Percentiles rank a stretch among this genome's conserved stretches.
phyloP scores from a whole-genome alignment of 2,888 invertebrate genomes.

The Leptopilina drosophilae region DNA sequence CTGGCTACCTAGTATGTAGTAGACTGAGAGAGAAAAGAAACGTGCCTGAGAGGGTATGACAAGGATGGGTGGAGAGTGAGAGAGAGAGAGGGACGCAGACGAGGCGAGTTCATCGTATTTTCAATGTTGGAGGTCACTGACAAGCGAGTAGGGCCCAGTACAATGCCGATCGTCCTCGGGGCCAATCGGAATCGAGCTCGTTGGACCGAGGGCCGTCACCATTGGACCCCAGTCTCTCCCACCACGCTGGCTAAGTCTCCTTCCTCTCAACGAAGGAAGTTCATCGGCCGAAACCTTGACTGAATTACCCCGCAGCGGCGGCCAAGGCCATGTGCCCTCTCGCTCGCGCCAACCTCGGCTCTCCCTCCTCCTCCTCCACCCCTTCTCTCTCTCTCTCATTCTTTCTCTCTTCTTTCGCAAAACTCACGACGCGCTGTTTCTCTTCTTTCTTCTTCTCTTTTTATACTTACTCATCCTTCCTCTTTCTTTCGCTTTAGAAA shows the following conservation, averaged over 20 bases:
- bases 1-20: conserved; percentile 79
- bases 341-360: conserved; percentile 63
- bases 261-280: conserved; percentile 78
- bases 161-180: conserved; percentile 76
- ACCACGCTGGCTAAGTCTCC: conserved; percentile 63
- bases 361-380: conserved; percentile 52
- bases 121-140: conserved; percentile 91
- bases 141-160: conserved; percentile 78
- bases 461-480: conserved; percentile 4
- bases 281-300: conserved; percentile 92
- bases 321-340: conserved; percentile 82
- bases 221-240: conserved; percentile 61
- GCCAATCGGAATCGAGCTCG: conserved; percentile 61
- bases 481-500: conserved; percentile 29
- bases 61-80: conserved; percentile 65
- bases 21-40: conserved; percentile 67
- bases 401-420: conserved; percentile 23
- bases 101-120: conserved; percentile 85
- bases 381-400: conserved; percentile 2
- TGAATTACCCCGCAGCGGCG: conserved; percentile 84
- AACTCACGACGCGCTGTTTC: neutral
- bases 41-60: neutral
- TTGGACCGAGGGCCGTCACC: conserved; percentile 61
- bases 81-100: conserved; percentile 76
- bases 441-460: too few species aligned